Base-by-base conservation (phyloP, 2,113 vertebrate genomes). In the Ranitomeya imitator region DNA sequence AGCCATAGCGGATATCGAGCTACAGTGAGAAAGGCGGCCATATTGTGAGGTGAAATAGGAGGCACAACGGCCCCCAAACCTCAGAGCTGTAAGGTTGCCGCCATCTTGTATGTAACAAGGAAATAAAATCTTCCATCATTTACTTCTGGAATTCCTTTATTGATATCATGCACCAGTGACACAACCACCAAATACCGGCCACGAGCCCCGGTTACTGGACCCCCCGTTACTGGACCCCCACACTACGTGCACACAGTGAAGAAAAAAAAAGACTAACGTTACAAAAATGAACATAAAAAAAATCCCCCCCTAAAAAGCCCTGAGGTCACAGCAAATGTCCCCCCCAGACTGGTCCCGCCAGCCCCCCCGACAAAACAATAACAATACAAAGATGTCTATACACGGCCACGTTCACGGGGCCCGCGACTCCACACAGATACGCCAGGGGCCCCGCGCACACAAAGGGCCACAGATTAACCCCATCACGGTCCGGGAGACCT, bases 341-440 rank as follows among this genome's bases (percentile, higher is more conserved):
- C 26, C 55, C 59, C 37, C 12, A 4, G 74, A 67, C 93, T 92
- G 93, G 91, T 83, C 92, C 91, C 89, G 92, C 93, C 93, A 94
- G 92, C 91, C 74, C 4, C 83, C 37, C 59, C 86, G 61, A 85
- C 61, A 89, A 87, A 91, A 74, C n/a, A 74, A n/a, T n/a, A n/a
- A 19, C 88, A 78, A 3, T 0, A 90, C 11, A 85, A 83, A 90
- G 15, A 91, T 73, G 0, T 54, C 11, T 81, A 54, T 81, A 86
- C 14, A 86, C 86, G 90, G 57, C 63, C 11, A 21, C 60, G 65
- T 83, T 74, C 74, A 63, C 54, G 86, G 18, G 18, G 19, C 84
- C 15, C 31, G 12, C 10, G 23, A 60, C 31, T 14, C 16, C 21
- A 59, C 54, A 37, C 73, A 45, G 37, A 52, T 1, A 79, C 59